Percentiles rank a stretch among this genome's conserved stretches.
Conservation (phyloP, 2,888 invertebrate species). For the Ormia ochracea region DNA sequence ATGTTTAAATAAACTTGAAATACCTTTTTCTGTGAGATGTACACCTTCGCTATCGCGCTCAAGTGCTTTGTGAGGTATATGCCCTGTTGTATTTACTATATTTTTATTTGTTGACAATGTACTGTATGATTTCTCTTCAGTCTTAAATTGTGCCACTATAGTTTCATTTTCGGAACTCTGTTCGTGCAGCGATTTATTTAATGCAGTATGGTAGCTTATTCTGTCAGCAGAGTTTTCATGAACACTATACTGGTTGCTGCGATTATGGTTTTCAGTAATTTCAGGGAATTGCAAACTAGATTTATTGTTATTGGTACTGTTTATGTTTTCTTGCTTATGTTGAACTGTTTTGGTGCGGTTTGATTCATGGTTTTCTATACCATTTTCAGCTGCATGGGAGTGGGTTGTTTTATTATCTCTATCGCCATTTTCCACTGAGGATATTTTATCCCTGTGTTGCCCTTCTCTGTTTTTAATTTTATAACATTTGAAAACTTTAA, state of each 20-base stretch:
- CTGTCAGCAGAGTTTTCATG: not conserved
- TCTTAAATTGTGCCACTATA: not conserved
- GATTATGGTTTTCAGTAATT: not conserved
- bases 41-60: conserved; percentile 62
- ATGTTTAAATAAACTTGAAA: conserved; percentile 65
- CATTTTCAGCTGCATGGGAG: not conserved
- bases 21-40: conserved; percentile 64
- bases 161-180: not conserved
- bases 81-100: conserved; percentile 20
- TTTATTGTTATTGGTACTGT: not conserved
- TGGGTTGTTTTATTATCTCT: not conserved
- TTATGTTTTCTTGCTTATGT: not conserved
- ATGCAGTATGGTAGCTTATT: not conserved
- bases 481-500: conserved; percentile 20
- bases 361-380: not conserved
- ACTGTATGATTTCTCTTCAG: conserved; percentile 35
- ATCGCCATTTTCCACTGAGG: not conserved
- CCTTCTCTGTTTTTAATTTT: conserved; percentile 15
- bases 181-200: not conserved
- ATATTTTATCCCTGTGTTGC: not conserved
- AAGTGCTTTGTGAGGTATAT: conserved; percentile 67
- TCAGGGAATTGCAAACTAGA: not conserved
- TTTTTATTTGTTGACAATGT: conserved; percentile 28
- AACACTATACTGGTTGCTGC: not conserved
- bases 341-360: not conserved